Conservation (phyloP, 2,113 vertebrate genomes). For the Xiphophorus maculatus region DNA sequence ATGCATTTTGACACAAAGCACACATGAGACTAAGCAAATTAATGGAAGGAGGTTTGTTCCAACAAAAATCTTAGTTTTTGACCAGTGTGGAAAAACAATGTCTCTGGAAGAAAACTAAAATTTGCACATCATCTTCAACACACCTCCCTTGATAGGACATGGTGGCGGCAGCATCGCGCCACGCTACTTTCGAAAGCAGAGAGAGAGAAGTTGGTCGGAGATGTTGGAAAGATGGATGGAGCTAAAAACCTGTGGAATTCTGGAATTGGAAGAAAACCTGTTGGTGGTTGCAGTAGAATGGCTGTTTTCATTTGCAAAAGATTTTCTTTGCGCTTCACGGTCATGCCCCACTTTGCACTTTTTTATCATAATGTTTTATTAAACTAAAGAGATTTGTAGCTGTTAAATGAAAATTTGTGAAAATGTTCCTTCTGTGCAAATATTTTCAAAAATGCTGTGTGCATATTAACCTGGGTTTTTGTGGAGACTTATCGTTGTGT, state of each 20-base stretch:
- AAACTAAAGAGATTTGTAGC: background rate
- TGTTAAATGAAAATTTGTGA: background rate
- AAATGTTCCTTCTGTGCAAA: background rate
- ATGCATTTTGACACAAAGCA: background rate
- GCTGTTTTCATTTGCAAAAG: background rate
- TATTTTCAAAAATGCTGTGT: background rate
- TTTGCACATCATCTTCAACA: background rate
- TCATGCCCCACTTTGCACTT: background rate
- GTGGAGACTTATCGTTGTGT: slow-evolving; percentile 36
- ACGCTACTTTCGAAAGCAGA: background rate
- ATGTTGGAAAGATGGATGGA: background rate
- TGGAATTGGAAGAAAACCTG: background rate
- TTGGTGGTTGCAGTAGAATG: background rate
- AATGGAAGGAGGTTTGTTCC: background rate
- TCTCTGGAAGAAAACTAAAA: background rate
- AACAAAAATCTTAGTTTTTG: background rate
- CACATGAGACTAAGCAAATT: background rate
- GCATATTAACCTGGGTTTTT: slow-evolving; percentile 30
- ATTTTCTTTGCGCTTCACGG: too few species aligned
- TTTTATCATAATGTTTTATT: background rate
- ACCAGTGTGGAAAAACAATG: background rate
- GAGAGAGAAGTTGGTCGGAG: background rate
- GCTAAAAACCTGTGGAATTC: background rate
- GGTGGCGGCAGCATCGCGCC: background rate
- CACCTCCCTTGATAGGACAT: background rate